Conservation (phyloP, 2,113 vertebrate species). For the Gavialis gangeticus region DNA sequence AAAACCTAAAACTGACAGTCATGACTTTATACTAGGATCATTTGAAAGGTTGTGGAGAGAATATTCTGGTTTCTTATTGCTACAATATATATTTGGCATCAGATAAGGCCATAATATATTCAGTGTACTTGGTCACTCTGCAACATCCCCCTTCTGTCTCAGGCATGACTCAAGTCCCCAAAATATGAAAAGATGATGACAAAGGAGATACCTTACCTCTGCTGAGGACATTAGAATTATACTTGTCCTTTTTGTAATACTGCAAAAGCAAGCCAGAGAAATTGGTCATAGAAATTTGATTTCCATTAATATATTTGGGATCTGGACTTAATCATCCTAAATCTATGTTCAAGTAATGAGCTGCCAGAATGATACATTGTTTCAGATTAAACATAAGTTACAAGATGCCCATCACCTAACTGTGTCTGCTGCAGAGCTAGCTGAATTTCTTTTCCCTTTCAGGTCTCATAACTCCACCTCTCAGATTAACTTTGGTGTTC, state of each 20-base stretch:
- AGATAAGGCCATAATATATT: neutral
- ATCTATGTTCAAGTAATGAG: neutral
- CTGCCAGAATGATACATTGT: neutral
- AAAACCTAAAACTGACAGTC: neutral
- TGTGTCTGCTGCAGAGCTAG: neutral
- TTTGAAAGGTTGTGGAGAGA: neutral
- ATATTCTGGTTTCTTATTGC: neutral
- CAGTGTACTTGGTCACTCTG: neutral
- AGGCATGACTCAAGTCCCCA: neutral
- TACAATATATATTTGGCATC: accelerated
- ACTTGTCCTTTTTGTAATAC: neutral
- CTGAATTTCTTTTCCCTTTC: neutral
- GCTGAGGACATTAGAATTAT: neutral
- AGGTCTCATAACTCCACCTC: too few species aligned
- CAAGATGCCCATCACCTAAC: neutral
- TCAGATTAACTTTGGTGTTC: too few species aligned
- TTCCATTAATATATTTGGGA: neutral
- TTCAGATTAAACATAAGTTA: neutral
- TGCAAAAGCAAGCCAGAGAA: neutral
- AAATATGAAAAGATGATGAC: neutral
- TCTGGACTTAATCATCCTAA: neutral
- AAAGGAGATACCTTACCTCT: neutral
- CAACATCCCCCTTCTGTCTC: neutral
- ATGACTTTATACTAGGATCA: neutral
- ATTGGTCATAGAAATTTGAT: neutral